Conservation (phyloP, 2,113 vertebrate genomes). For the Neolamprologus toae region DNA sequence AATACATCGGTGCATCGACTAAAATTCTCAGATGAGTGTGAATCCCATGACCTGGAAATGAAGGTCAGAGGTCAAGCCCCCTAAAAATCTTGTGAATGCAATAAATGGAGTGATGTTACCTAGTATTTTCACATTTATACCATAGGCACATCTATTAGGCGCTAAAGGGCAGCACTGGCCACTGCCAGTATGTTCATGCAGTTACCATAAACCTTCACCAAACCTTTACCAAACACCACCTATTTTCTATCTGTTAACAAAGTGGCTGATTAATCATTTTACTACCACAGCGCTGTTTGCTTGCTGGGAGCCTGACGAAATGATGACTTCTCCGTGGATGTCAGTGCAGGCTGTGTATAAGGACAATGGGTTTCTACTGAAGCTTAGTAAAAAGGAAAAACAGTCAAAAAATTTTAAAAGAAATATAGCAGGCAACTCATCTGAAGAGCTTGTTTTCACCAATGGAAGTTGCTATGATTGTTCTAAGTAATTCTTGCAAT, state of each 20-base stretch:
- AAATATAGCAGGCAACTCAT: background rate
- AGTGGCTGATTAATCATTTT: background rate
- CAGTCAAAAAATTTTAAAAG: rapidly evolving
- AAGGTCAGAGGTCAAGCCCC: background rate
- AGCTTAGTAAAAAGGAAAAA: background rate
- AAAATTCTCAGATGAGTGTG: background rate
- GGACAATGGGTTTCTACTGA: no score
- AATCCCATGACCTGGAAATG: background rate
- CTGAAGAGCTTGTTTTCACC: background rate
- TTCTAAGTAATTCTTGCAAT: background rate
- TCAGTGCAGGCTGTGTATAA: rapidly evolving
- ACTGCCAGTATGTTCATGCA: rapidly evolving
- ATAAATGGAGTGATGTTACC: background rate
- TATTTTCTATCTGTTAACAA: background rate
- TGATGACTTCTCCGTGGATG: background rate
- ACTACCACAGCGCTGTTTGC: background rate
- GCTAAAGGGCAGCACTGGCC: background rate
- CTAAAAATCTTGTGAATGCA: background rate
- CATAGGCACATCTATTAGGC: background rate
- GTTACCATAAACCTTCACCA: background rate
- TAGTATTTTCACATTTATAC: background rate
- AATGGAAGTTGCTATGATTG: background rate
- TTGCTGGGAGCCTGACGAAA: background rate
- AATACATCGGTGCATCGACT: background rate
- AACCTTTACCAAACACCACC: background rate